These are phyloP conservation scores for Tryphoninae sp. DNA, from an alignment of 2,888 invertebrate species.

Conservation along the genomic window DNA sequence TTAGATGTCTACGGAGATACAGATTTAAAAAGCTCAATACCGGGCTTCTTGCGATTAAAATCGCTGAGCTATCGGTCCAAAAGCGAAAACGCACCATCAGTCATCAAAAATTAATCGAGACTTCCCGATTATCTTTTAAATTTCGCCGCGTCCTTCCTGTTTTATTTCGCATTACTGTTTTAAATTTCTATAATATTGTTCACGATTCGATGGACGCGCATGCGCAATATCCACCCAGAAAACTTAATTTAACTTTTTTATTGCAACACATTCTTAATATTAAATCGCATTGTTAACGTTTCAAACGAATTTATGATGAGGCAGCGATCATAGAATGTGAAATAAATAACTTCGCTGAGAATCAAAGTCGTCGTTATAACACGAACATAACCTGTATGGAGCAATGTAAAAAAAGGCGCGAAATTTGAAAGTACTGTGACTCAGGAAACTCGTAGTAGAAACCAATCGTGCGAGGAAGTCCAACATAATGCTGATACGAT, in stretches of 20 bases:
- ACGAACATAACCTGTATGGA: background rate
- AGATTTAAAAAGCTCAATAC: constrained; percentile 45
- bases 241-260: too few relatives aligned
- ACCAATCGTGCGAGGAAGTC: constrained; percentile 3
- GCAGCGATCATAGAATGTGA: background rate
- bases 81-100: background rate
- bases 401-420: background rate
- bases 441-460: background rate
- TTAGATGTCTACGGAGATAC: constrained; percentile 54
- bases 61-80: constrained; percentile 6
- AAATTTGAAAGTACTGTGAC: background rate
- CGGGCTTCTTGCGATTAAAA: constrained; percentile 38
- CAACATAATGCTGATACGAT: background rate
- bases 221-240: too few relatives aligned
- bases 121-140: too few relatives aligned
- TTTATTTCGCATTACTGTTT: too few relatives aligned
- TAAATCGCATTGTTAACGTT: too few relatives aligned
- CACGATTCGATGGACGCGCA: too few relatives aligned
- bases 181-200: too few relatives aligned
- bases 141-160: too few relatives aligned
- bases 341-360: background rate
- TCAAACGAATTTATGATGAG: too few relatives aligned
- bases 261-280: too few relatives aligned
- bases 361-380: background rate
- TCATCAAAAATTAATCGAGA: too few relatives aligned